Percentiles rank a stretch among this genome's conserved stretches.
Conservation (phyloP, 2,888 invertebrate species). For the Liodrosophila aerea region DNA sequence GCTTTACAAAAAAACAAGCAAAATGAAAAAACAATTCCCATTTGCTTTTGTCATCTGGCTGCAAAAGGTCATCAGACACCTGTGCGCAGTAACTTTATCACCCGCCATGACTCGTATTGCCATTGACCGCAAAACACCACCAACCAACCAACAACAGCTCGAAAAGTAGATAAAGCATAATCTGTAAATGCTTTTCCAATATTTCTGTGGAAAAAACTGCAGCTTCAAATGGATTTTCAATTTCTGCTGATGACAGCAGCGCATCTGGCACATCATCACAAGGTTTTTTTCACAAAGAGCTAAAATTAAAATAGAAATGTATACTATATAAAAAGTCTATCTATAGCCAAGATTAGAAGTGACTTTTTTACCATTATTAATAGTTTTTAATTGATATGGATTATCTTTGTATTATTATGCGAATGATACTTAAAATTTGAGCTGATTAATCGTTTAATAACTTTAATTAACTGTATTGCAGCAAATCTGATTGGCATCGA, state of each 20-base stretch:
- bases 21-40: conserved; percentile 14
- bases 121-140: conserved; percentile 55
- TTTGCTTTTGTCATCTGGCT: conserved; percentile 8
- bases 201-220: conserved; percentile 33
- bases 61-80: conserved; percentile 21
- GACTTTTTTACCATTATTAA: too few species aligned
- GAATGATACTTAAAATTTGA: too few species aligned
- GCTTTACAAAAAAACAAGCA: neutral
- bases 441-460: neutral
- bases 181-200: conserved; percentile 40
- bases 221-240: conserved; percentile 56
- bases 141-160: conserved; percentile 9
- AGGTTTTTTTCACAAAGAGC: too few species aligned
- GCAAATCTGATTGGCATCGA: conserved; percentile 95
- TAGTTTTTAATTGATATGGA: too few species aligned
- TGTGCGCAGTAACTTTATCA: conserved; percentile 22
- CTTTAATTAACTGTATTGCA: conserved; percentile 84
- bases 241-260: conserved; percentile 51
- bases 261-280: conserved; percentile 16
- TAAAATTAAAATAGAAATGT: too few species aligned
- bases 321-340: too few species aligned
- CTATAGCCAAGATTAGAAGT: too few species aligned
- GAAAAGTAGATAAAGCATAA: conserved; percentile 20
- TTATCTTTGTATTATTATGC: too few species aligned
- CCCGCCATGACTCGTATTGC: conserved; percentile 18